phyloP scores from a whole-genome alignment of 2,888 invertebrate species.

The Hofmannophila pseudospretella region DNA sequence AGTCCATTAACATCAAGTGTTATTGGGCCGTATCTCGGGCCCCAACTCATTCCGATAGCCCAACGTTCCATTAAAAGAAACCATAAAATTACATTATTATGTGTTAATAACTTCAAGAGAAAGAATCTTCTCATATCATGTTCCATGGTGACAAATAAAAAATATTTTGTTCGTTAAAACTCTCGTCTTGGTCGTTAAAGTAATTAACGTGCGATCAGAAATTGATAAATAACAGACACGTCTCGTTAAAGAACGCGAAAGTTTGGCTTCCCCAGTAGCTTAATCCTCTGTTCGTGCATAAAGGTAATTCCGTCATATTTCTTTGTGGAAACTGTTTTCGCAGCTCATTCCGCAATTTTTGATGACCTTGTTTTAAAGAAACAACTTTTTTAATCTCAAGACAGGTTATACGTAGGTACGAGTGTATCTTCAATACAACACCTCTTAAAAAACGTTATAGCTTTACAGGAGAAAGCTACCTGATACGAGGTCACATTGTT shows the following conservation, averaged over 20 bases:
- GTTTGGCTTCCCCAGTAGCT: conserved; percentile 38
- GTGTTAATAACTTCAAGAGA: conserved; percentile 74
- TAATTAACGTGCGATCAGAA: too few species aligned
- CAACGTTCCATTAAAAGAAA: conserved; percentile 72
- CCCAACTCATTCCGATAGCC: conserved; percentile 58
- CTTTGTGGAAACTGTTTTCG: conserved; percentile 33
- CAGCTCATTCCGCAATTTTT: conserved; percentile 29
- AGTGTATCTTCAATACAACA: conserved; percentile 35
- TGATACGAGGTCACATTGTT: conserved; percentile 24
- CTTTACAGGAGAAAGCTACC: conserved; percentile 23
- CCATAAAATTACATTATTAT: conserved; percentile 76
- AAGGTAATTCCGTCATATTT: conserved; percentile 33
- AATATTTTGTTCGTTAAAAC: conserved; percentile 44
- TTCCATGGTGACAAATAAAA: conserved; percentile 51
- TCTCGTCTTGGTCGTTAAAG: conserved; percentile 29
- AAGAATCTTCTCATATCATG: conserved; percentile 43
- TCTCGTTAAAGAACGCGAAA: conserved; percentile 25
- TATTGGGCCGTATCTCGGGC: conserved; percentile 62
- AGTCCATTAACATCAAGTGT: conserved; percentile 67
- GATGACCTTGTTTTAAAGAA: conserved; percentile 24
- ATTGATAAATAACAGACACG: too few species aligned
- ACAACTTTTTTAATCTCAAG: conserved; percentile 36
- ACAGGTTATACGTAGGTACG: conserved; percentile 15
- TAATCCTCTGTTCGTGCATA: conserved; percentile 35
- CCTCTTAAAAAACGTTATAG: conserved; percentile 30